Evolutionary conservation across 2,888 invertebrate genomes (phyloP).

Genomic region (Molorchus minor): DNA sequence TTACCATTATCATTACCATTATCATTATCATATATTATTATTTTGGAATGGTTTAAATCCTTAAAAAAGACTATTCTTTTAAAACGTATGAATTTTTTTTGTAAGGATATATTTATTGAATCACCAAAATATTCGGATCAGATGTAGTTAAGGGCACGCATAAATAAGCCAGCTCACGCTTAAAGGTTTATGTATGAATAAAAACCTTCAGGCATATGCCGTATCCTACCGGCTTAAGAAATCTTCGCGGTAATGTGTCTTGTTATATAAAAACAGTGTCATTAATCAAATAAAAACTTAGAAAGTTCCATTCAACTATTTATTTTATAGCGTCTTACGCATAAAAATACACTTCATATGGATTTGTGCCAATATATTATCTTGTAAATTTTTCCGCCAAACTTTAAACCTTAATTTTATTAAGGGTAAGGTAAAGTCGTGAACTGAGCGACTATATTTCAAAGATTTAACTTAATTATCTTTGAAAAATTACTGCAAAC

Average conservation of each 20-base stretch:
- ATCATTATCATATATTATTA: too few species aligned
- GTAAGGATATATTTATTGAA: too few species aligned
- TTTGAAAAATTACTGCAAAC: slow-evolving; percentile 7
- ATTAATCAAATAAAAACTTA: slow-evolving; percentile 10
- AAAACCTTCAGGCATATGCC: neutral
- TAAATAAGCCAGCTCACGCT: slow-evolving; percentile 13
- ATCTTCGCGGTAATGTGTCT: slow-evolving; percentile 14
- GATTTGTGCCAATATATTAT: slow-evolving; percentile 11
- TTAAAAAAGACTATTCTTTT: too few species aligned
- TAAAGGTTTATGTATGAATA: slow-evolving; percentile 17
- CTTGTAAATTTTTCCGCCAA: slow-evolving; percentile 6
- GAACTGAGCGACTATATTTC: slow-evolving; percentile 4
- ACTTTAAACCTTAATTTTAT: neutral
- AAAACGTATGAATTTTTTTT: too few species aligned
- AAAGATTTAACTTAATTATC: slow-evolving; percentile 14
- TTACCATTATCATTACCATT: too few species aligned
- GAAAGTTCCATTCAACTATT: neutral
- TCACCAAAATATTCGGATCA: too few species aligned
- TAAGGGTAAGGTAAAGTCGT: neutral
- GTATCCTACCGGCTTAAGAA: slow-evolving; percentile 10
- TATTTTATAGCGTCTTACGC: neutral
- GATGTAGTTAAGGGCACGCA: neutral
- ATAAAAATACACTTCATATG: slow-evolving; percentile 18
- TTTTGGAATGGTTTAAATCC: too few species aligned
- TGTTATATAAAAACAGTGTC: slow-evolving; percentile 13